These are phyloP conservation scores for Elgaria multicarinata DNA, from an alignment of 2,113 vertebrate genomes.

Conservation along the genomic window DNA sequence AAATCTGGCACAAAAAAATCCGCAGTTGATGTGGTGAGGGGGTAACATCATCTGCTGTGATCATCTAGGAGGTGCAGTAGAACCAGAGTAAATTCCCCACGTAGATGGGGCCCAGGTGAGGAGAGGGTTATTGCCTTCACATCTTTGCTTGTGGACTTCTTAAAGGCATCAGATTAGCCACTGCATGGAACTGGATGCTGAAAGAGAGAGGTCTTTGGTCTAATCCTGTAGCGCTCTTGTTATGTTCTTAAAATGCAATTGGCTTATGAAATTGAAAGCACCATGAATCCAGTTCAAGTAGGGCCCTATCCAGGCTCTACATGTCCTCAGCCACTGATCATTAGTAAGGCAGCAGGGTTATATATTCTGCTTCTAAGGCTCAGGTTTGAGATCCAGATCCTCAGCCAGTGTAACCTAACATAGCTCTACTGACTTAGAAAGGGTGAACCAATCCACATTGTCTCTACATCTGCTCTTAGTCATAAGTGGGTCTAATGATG, in stretches of 20 bases:
- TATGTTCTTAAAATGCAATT: neutral
- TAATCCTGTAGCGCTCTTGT: neutral
- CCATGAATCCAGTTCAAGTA: neutral
- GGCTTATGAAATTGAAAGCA: neutral
- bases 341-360: conserved; percentile 25
- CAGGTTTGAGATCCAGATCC: conserved; percentile 43
- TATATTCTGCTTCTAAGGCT: neutral
- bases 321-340: conserved; percentile 6
- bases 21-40: too few relatives aligned
- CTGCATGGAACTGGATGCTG: neutral
- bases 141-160: neutral
- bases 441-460: conserved; percentile 44
- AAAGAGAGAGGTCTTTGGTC: neutral
- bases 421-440: conserved; percentile 50
- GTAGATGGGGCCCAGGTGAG: too few relatives aligned
- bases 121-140: neutral
- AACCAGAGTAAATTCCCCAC: too few relatives aligned
- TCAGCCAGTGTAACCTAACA: conserved; percentile 47
- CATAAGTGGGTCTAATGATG: conserved; percentile 61
- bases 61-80: too few relatives aligned
- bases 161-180: neutral
- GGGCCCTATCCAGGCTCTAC: too few relatives aligned
- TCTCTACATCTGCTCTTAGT: conserved; percentile 57
- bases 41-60: too few relatives aligned
- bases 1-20: too few relatives aligned